Percentiles rank a stretch among this genome's conserved stretches.
Conservation (phyloP, 2,888 invertebrate species). For the Habroteleia sp. region DNA sequence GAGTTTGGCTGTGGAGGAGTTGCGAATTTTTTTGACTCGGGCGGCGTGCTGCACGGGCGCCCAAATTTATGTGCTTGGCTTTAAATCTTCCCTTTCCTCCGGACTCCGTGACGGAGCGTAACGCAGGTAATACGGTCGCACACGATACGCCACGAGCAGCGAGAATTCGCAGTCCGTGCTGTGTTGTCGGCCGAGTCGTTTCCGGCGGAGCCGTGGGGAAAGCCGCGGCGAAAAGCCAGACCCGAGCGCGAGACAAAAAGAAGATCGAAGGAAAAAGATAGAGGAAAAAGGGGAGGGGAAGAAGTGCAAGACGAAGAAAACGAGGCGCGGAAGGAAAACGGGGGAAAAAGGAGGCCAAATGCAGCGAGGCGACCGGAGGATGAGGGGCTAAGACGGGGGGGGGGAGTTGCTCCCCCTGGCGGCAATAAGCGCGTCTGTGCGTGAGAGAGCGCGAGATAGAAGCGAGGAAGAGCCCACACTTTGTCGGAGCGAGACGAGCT, state of each 20-base stretch:
- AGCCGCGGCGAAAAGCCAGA: constrained; percentile 29
- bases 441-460: constrained; percentile 11
- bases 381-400: constrained; percentile 37
- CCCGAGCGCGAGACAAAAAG: constrained; percentile 25
- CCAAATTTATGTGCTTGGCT: constrained; percentile 31
- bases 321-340: constrained; percentile 9
- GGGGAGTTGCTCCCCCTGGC: constrained; percentile 3
- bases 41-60: no score
- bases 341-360: constrained; percentile 45
- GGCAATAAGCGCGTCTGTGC: constrained; percentile 35
- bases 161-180: constrained; percentile 35
- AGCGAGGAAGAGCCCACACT: constrained; percentile 5
- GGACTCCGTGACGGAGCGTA: constrained; percentile 36
- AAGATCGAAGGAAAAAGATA: not conserved
- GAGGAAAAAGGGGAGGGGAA: constrained; percentile 8
- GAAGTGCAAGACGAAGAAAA: not conserved
- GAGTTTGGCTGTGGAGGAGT: no score
- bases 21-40: no score
- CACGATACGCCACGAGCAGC: constrained; percentile 37
- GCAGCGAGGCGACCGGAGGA: constrained; percentile 32
- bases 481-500: constrained; percentile 41
- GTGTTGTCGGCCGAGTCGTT: constrained; percentile 27
- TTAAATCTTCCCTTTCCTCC: constrained; percentile 31
- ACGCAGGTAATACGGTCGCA: constrained; percentile 47
- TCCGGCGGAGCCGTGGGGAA: constrained; percentile 22